Base-by-base conservation (phyloP, 2,113 vertebrate genomes). In the Toxotes jaculatrix region DNA sequence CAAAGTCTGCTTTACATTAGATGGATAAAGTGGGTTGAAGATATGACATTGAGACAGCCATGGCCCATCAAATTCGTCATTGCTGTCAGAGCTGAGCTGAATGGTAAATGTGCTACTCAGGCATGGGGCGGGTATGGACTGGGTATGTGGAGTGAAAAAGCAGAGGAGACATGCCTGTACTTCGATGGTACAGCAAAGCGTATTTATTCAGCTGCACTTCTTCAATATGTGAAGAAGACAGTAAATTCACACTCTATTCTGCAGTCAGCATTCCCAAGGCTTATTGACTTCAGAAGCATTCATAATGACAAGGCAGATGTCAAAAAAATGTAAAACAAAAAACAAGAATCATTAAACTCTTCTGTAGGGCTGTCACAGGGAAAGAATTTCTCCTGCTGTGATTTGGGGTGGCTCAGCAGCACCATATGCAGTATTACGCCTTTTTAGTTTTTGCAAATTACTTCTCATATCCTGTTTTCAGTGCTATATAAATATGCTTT, bases 21-120 rank as follows among this genome's bases (percentile, higher is more conserved):
- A 85, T 40, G 57, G 79, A 88, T 65, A 47, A 69, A 76, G 76
- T 31, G n/a, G 65, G 69, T 73, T 81, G 61, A 43, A 81, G 80
- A 87, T 62, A 72, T 81, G 88, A 84, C 82, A 80, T 85, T 85
- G 84, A 74, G 79, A 73, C 11, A 66, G 66, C 55, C 63, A 76
- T 19, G 74, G 62, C 59, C 85, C 70, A 79, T 85, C 75, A 78
- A 79, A 85, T 89, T 62, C 10, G 57, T 81, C 85, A 90, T 69
- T 43, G 55, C 80, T 74, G 82, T 85, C 81, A 77, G 74, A 72
- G 85, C 83, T 79, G 88, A 89, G 88, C 84, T 87, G 86, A 85
- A 91, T 91, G 61, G 85, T 11, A 80, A 91, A 84, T 87, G 70
- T 38, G 64, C 68, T 79, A 5, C 77, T 81, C 55, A 31, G 72